Evolutionary conservation across 2,797 vertebrate genomes (phyloP).

Genomic region (Limosa lapponica): DNA sequence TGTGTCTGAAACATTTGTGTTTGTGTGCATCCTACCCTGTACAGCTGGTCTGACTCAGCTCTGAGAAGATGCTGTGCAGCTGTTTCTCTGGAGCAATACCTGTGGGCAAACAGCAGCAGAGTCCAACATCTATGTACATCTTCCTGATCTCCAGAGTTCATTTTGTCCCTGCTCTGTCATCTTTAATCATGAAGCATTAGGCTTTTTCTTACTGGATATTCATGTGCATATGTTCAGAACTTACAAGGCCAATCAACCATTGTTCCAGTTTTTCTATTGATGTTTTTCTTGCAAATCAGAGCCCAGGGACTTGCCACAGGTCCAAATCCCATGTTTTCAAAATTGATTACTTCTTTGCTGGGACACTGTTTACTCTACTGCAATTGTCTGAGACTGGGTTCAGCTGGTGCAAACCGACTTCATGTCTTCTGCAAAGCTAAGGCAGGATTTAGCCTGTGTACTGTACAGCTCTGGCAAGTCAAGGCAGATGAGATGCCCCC

Average conservation of each 20-base stretch:
- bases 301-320: slow-evolving; percentile 25
- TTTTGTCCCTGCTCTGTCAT: slow-evolving; percentile 68
- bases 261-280: slow-evolving; percentile 27
- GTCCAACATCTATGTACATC: slow-evolving; percentile 32
- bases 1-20: slow-evolving; percentile 64
- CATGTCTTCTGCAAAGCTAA: background rate
- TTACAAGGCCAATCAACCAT: slow-evolving; percentile 31
- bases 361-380: background rate
- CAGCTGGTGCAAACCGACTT: slow-evolving; percentile 22
- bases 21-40: slow-evolving; percentile 55
- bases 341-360: slow-evolving; percentile 8
- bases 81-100: slow-evolving; percentile 75
- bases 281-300: background rate
- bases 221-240: slow-evolving; percentile 55
- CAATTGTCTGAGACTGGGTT: background rate
- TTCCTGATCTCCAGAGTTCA: slow-evolving; percentile 63
- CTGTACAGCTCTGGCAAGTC: background rate
- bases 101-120: slow-evolving; percentile 64
- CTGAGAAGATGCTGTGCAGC: slow-evolving; percentile 73
- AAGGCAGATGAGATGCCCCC: background rate
- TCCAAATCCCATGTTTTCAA: slow-evolving; percentile 33
- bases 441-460: background rate
- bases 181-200: slow-evolving; percentile 69
- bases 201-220: slow-evolving; percentile 58
- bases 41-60: slow-evolving; percentile 76